Evolutionary conservation across 2,113 vertebrate genomes (phyloP).

Genomic region (Ovis aries): ARS-UI_Ramb_v3.0 NC_056072.1:40864501-40865000

Average conservation of each 20-base stretch:
- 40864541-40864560: not conserved
- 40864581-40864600: conserved; percentile 25
- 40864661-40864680: not conserved
- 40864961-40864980: not conserved
- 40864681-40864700: not conserved
- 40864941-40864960: not conserved
- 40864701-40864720: not conserved
- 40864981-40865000: not conserved
- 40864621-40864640: not conserved
- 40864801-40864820: not conserved
- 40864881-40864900: not conserved
- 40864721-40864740: not conserved
- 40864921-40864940: not conserved
- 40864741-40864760: not conserved
- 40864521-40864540: conserved; percentile 8
- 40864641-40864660: not conserved
- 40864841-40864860: not conserved
- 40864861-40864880: not conserved
- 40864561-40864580: conserved; percentile 26
- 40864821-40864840: not conserved
- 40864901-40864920: not conserved
- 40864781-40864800: not conserved
- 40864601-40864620: not conserved
- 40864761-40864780: not conserved
- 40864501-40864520: not conserved